A percentile compares a stretch with the other conserved stretches of the same genome.
Evolutionary conservation across 2,888 invertebrate species (phyloP).

Genomic region (Clanis bilineata): DNA sequence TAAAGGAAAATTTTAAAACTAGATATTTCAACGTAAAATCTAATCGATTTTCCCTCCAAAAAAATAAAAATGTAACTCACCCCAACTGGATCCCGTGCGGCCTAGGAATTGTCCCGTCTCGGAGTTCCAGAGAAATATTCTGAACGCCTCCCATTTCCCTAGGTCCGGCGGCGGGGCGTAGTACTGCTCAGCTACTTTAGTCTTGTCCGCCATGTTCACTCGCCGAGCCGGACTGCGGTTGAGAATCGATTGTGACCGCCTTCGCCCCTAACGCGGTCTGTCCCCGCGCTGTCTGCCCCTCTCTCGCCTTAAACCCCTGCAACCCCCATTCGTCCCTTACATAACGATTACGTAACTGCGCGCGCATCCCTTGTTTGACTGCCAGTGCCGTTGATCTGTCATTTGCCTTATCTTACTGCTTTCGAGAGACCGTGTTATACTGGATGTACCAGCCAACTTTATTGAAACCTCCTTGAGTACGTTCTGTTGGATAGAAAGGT

Average conservation of each 20-base stretch:
- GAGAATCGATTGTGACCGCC: constrained; percentile 69
- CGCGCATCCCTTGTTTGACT: constrained; percentile 64
- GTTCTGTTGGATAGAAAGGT: constrained; percentile 22
- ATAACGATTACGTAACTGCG: constrained; percentile 78
- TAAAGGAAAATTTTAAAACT: not conserved
- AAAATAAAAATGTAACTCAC: constrained; percentile 83
- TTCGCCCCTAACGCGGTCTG: constrained; percentile 53
- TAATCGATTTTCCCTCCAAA: constrained; percentile 59
- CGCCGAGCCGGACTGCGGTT: constrained; percentile 73
- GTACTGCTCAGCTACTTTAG: constrained; percentile 87
- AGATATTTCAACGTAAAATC: not conserved
- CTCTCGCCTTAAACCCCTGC: constrained; percentile 52
- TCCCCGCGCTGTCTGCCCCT: constrained; percentile 38
- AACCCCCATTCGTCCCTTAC: constrained; percentile 64
- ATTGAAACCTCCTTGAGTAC: not conserved
- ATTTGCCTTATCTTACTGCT: constrained; percentile 15
- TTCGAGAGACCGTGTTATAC: constrained; percentile 20
- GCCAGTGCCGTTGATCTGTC: constrained; percentile 39
- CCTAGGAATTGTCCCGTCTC: constrained; percentile 96
- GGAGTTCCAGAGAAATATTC: constrained; percentile 94
- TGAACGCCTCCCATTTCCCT: constrained; percentile 93
- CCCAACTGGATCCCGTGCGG: constrained; percentile 96
- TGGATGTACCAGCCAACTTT: not conserved
- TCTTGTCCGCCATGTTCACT: constrained; percentile 88
- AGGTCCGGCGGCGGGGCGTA: constrained; percentile 91